phyloP scores from a whole-genome alignment of 1,140 invertebrate genomes.

The Drosophila kanapiae region DNA sequence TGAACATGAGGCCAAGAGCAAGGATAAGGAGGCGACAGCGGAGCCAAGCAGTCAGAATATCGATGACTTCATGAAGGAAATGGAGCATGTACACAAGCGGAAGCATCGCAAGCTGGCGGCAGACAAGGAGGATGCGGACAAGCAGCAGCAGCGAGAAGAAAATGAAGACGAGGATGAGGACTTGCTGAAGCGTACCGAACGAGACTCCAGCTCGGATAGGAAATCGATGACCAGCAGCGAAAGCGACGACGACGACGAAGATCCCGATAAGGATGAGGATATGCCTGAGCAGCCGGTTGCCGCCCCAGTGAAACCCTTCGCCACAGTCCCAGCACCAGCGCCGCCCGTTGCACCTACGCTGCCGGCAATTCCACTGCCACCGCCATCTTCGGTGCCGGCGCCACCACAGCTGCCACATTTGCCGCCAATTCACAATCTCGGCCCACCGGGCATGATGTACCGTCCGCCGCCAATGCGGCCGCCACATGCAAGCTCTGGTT shows the following conservation, averaged over 20 bases:
- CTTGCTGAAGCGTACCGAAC: conserved; percentile 22
- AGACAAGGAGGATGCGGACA: conserved; percentile 43
- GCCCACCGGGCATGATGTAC: conserved; percentile 86
- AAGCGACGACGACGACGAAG: conserved; percentile 40
- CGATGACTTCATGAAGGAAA: conserved; percentile 96
- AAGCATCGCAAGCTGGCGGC: conserved; percentile 78
- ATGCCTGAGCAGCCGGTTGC: conserved; percentile 16
- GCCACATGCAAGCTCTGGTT: conserved; percentile 66
- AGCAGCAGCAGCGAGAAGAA: conserved; percentile 25
- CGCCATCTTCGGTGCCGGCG: conserved; percentile 35
- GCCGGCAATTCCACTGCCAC: conserved; percentile 64
- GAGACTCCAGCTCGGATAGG: conserved; percentile 45
- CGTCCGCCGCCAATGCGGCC: conserved; percentile 88
- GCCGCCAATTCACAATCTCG: conserved; percentile 68
- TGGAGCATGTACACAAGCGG: conserved; percentile 93
- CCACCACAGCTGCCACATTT: conserved; percentile 77
- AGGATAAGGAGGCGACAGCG: conserved; percentile 89
- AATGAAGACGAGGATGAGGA: conserved; percentile 42
- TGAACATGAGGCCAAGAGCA: conserved; percentile 88
- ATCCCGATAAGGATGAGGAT: conserved; percentile 45
- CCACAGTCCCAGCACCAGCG: conserved; percentile 33
- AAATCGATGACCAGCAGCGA: conserved; percentile 54
- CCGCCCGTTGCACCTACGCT: conserved; percentile 52
- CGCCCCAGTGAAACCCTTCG: conserved; percentile 19
- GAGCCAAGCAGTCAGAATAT: conserved; percentile 91